Evolutionary conservation across 1,140 invertebrate species (phyloP).

Genomic region (Lordiphosa collinella): DNA sequence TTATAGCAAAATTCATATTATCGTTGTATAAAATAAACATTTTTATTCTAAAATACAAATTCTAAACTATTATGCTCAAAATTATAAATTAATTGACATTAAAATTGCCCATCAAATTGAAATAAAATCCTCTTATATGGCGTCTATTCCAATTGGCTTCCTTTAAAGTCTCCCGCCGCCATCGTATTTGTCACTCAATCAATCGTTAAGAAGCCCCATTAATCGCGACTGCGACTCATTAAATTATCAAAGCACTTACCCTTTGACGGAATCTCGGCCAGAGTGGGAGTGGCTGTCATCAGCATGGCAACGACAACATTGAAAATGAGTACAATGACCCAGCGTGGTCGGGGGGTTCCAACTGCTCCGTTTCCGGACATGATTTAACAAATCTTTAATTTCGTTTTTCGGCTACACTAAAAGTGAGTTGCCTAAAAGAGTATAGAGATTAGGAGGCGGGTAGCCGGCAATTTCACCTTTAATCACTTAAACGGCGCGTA

Average conservation of each 20-base stretch:
- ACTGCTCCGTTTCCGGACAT: constrained; percentile 6
- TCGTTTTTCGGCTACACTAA: constrained; percentile 24
- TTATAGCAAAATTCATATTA: too few species aligned
- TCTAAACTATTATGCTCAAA: too few species aligned
- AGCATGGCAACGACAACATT: constrained; percentile 41
- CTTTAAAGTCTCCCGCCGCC: not conserved
- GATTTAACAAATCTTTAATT: constrained; percentile 23
- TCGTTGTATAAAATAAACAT: too few species aligned
- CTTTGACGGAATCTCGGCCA: constrained; percentile 68
- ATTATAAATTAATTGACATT: too few species aligned
- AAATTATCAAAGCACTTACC: constrained; percentile 75
- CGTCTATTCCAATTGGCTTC: not conserved
- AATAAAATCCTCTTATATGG: too few species aligned
- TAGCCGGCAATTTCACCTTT: constrained; percentile 61
- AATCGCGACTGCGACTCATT: constrained; percentile 41
- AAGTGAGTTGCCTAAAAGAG: constrained; percentile 27
- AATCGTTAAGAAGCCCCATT: constrained; percentile 39
- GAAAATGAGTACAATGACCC: constrained; percentile 45
- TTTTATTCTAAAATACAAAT: too few species aligned
- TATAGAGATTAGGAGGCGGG: not conserved
- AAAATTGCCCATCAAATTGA: too few species aligned
- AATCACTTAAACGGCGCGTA: constrained; percentile 73
- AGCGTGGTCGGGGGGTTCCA: constrained; percentile 21
- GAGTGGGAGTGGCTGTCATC: constrained; percentile 54
- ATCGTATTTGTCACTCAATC: constrained; percentile 15